phyloP scores from a whole-genome alignment of 2,888 invertebrate genomes.

The Encarsia formosa region DNA sequence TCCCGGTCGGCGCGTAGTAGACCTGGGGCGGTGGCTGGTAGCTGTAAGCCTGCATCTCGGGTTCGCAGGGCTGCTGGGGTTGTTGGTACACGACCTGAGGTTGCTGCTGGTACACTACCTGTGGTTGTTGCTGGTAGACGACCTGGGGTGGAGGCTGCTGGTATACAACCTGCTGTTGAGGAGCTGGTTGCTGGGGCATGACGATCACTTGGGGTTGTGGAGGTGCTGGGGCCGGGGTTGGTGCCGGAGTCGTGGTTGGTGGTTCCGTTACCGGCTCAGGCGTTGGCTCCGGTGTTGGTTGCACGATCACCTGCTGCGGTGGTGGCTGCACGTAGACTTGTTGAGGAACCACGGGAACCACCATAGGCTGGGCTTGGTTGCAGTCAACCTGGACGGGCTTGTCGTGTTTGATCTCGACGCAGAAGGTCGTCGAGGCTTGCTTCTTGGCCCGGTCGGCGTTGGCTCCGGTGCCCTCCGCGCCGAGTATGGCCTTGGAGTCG shows the following conservation, averaged over 20 bases:
- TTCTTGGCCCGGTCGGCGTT: constrained; percentile 24
- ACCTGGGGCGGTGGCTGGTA: constrained; percentile 4
- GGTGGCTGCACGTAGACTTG: background rate
- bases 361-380: too few species aligned
- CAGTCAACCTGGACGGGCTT: constrained; percentile 23
- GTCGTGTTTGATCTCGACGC: constrained; percentile 20
- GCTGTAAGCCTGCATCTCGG: constrained; percentile 10
- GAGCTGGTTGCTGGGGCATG: too few species aligned
- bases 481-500: constrained; percentile 3
- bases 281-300: background rate
- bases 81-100: background rate
- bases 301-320: background rate
- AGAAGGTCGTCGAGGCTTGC: constrained; percentile 20
- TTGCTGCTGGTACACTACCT: background rate
- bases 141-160: background rate
- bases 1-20: constrained; percentile 16
- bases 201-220: background rate
- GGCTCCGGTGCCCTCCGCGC: background rate
- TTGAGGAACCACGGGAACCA: too few species aligned
- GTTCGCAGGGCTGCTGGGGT: constrained; percentile 8
- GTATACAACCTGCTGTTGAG: too few species aligned
- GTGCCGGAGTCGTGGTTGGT: background rate
- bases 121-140: background rate
- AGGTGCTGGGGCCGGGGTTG: background rate
- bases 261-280: background rate